Evolutionary conservation across 1,140 invertebrate species (phyloP).

Genomic region (Eciton burchellii): DNA sequence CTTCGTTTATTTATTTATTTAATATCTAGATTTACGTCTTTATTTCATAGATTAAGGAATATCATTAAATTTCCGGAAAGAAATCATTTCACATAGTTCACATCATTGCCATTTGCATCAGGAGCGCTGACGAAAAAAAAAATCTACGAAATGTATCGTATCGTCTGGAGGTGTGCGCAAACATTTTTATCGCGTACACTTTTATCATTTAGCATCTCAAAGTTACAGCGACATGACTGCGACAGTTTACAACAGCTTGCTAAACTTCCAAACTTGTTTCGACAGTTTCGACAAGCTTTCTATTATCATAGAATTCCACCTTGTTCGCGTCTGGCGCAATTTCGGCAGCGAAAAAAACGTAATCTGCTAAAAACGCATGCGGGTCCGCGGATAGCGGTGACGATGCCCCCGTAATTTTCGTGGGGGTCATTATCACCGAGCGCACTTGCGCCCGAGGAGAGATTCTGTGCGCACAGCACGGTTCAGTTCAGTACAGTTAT

Average conservation of each 20-base stretch:
- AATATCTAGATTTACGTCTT: no score
- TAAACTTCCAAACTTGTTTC: no score
- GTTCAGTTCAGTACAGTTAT: slow-evolving; percentile 79
- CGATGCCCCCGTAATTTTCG: slow-evolving; percentile 71
- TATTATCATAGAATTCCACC: not conserved
- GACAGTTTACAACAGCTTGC: no score
- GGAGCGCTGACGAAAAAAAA: no score
- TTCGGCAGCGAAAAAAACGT: not conserved
- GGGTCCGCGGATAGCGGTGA: slow-evolving; percentile 31
- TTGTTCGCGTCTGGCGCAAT: not conserved
- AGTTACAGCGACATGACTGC: no score
- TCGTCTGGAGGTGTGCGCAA: not conserved
- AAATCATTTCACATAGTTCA: no score
- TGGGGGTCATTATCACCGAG: slow-evolving; percentile 75
- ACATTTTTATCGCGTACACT: not conserved
- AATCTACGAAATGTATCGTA: no score
- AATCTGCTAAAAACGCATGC: slow-evolving; percentile 50
- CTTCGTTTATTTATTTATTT: no score
- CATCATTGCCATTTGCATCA: no score
- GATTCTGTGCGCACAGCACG: slow-evolving; percentile 59
- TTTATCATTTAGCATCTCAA: no score
- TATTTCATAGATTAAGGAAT: no score
- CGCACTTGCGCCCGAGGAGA: slow-evolving; percentile 68
- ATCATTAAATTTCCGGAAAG: no score
- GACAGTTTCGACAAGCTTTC: not conserved